phyloP scores from a whole-genome alignment of 2,113 vertebrate species.

The Bubo bubo region DNA sequence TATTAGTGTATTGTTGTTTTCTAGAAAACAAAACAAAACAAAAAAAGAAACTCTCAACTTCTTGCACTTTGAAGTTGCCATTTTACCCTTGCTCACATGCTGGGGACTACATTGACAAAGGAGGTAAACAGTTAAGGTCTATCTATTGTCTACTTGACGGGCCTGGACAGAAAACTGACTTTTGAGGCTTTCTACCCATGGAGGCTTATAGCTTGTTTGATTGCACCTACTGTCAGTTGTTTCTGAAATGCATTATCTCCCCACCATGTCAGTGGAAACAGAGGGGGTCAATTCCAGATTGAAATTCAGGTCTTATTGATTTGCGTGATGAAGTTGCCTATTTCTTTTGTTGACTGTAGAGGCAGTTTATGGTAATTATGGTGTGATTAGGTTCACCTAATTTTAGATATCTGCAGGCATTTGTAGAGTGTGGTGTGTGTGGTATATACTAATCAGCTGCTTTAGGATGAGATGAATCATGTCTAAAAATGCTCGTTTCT shows the following conservation, averaged over 20 bases:
- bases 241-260: background rate
- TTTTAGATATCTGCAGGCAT: constrained; percentile 5
- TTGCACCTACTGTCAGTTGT: background rate
- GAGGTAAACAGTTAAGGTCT: background rate
- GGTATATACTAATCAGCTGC: background rate
- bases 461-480: background rate
- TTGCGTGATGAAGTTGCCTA: background rate
- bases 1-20: background rate
- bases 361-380: background rate
- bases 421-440: background rate
- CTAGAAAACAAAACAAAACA: background rate
- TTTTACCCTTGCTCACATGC: background rate
- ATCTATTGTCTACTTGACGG: background rate
- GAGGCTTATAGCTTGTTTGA: rapidly evolving
- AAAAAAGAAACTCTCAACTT: background rate
- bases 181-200: background rate
- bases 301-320: background rate
- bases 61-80: background rate
- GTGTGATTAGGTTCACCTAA: background rate
- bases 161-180: background rate
- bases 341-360: background rate
- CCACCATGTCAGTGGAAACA: background rate
- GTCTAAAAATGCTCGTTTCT: constrained; percentile 1
- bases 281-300: background rate
- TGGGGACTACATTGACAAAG: background rate